Evolutionary conservation across 2,113 vertebrate species (phyloP).

Genomic region (Bos taurus): DNA sequence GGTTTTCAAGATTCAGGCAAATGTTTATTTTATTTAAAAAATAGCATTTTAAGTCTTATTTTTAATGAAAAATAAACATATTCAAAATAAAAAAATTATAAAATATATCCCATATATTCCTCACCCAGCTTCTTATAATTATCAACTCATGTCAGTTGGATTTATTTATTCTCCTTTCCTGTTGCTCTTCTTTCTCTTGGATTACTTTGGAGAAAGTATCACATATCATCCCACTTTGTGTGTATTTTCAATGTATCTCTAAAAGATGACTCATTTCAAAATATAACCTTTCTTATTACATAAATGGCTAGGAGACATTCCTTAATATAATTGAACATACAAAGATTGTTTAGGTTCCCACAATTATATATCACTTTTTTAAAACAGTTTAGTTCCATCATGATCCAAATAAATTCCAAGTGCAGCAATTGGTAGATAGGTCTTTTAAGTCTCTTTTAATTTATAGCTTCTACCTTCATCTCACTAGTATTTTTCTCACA

Average conservation of each 20-base stretch:
- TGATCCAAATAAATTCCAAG: not conserved
- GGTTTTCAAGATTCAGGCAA: not conserved
- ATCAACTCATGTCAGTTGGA: not conserved
- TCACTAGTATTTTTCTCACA: not conserved
- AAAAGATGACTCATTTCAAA: not conserved
- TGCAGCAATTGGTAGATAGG: not conserved
- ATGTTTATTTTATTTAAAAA: not conserved
- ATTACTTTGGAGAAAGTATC: not conserved
- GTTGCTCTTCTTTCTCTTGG: not conserved
- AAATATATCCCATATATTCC: not conserved
- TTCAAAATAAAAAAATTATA: not conserved
- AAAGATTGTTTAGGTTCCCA: not conserved
- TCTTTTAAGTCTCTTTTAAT: not conserved
- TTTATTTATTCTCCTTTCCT: not conserved
- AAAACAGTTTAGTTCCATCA: not conserved
- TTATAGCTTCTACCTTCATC: not conserved
- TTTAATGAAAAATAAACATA: not conserved
- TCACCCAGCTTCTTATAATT: not conserved
- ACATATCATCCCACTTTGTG: not conserved
- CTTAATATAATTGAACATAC: not conserved
- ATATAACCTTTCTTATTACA: not conserved
- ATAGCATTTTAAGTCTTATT: not conserved
- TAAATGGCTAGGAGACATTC: not conserved
- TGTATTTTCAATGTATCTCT: not conserved
- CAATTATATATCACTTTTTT: not conserved